Percentiles rank a stretch among this genome's conserved stretches.
Evolutionary conservation across 1,140 invertebrate species (phyloP).

Genomic region (Pseudomyrmex flavicornis): DNA sequence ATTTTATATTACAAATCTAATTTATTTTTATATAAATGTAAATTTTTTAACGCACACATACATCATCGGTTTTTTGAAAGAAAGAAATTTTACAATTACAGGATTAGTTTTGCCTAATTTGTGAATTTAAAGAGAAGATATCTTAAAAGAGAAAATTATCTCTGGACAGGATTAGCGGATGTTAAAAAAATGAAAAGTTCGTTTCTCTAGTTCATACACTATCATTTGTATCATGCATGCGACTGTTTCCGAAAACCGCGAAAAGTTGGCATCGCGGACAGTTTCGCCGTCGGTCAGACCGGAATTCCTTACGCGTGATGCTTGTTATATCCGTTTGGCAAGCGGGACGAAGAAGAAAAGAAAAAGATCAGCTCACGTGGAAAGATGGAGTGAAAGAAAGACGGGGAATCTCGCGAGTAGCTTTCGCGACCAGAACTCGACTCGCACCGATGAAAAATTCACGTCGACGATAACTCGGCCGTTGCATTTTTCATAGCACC

Average conservation of each 20-base stretch:
- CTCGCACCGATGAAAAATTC: slow-evolving; percentile 83
- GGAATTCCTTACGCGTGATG: slow-evolving; percentile 50
- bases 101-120: not conserved
- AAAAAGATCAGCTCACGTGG: not conserved
- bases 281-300: slow-evolving; percentile 30
- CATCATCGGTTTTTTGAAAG: not conserved
- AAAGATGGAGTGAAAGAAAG: not conserved
- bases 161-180: not conserved
- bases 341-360: not conserved
- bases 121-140: too few species aligned
- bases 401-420: slow-evolving; percentile 51
- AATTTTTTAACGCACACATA: not conserved
- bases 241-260: slow-evolving; percentile 26
- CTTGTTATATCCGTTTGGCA: slow-evolving; percentile 54
- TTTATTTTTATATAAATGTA: not conserved
- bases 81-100: not conserved
- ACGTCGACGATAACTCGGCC: slow-evolving; percentile 82
- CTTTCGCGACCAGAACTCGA: slow-evolving; percentile 60
- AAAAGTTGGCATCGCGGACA: slow-evolving; percentile 31
- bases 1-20: too few species aligned
- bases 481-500: slow-evolving; percentile 83
- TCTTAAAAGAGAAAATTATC: not conserved
- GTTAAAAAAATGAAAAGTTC: not conserved
- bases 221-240: slow-evolving; percentile 35
- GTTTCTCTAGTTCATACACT: not conserved